Conservation (phyloP, 2,113 vertebrate genomes). For the Rostratula benghalensis region DNA sequence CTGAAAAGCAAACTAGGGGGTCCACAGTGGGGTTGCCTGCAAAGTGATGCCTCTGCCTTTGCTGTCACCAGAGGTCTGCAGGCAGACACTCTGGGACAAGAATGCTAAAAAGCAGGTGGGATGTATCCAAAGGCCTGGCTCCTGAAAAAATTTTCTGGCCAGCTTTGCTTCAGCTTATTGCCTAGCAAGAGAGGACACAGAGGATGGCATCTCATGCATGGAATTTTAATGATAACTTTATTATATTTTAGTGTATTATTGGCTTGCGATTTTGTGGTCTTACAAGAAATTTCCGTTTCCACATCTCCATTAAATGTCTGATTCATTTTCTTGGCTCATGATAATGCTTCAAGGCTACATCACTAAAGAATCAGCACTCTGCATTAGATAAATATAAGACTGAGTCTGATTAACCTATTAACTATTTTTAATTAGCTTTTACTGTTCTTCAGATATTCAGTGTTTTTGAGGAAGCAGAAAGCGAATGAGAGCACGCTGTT, state of each 20-base stretch:
- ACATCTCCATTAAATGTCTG: constrained; percentile 68
- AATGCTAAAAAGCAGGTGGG: background rate
- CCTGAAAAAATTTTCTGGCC: background rate
- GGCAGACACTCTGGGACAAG: background rate
- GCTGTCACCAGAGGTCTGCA: background rate
- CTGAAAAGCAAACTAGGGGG: background rate
- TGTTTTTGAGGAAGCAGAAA: constrained; percentile 35
- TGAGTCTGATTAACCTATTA: constrained; percentile 66
- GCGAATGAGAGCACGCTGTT: background rate
- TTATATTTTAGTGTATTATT: constrained; percentile 62
- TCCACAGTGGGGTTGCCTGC: rapidly evolving
- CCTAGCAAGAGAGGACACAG: background rate
- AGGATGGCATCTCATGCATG: background rate
- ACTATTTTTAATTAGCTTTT: constrained; percentile 72
- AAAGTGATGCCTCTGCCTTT: background rate
- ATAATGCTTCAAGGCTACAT: constrained; percentile 43
- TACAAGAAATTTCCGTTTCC: constrained; percentile 75
- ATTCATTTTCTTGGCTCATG: constrained; percentile 71
- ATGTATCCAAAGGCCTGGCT: background rate
- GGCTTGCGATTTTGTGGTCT: constrained; percentile 55
- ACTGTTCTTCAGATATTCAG: constrained; percentile 29
- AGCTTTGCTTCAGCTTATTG: background rate
- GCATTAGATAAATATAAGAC: constrained; percentile 64
- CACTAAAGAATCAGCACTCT: constrained; percentile 45
- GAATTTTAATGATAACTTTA: constrained; percentile 70